A percentile compares a stretch with the other conserved stretches of the same genome.
Evolutionary conservation across 2,888 invertebrate genomes (phyloP).

Genomic region (Eudemis profundana): DNA sequence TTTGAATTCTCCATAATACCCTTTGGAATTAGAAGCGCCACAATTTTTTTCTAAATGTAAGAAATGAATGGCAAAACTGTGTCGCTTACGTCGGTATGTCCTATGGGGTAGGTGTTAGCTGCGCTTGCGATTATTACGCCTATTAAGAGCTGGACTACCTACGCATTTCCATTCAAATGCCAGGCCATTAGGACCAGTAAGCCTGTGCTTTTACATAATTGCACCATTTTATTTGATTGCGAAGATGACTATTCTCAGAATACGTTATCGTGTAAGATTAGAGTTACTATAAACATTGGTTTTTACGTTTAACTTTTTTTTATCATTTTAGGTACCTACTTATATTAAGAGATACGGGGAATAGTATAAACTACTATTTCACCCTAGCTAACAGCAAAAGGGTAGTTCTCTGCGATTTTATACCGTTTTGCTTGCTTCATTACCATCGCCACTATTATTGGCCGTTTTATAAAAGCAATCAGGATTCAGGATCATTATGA

Average conservation of each 20-base stretch:
- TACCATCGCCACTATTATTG: too few relatives aligned
- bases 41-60: slow-evolving; percentile 1
- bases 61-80: not conserved
- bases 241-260: slow-evolving; percentile 21
- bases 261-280: slow-evolving; percentile 7
- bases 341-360: not conserved
- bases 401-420: too few relatives aligned
- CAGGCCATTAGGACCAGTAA: slow-evolving; percentile 22
- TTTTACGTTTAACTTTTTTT: not conserved
- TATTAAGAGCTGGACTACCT: slow-evolving; percentile 28
- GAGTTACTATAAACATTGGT: not conserved
- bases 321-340: not conserved
- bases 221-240: slow-evolving; percentile 35
- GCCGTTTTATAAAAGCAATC: too few relatives aligned
- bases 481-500: too few relatives aligned
- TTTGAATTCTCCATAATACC: not conserved
- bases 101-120: slow-evolving; percentile 7
- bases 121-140: slow-evolving; percentile 8
- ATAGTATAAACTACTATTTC: too few relatives aligned
- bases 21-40: slow-evolving; percentile 8
- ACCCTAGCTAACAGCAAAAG: too few relatives aligned
- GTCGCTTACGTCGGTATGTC: not conserved
- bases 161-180: slow-evolving; percentile 39
- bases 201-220: slow-evolving; percentile 30
- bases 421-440: too few relatives aligned